These are phyloP conservation scores for Astreopora myriophthalma DNA, from an alignment of 64 coral and sea anemone genomes.

Conservation along the genomic window DNA sequence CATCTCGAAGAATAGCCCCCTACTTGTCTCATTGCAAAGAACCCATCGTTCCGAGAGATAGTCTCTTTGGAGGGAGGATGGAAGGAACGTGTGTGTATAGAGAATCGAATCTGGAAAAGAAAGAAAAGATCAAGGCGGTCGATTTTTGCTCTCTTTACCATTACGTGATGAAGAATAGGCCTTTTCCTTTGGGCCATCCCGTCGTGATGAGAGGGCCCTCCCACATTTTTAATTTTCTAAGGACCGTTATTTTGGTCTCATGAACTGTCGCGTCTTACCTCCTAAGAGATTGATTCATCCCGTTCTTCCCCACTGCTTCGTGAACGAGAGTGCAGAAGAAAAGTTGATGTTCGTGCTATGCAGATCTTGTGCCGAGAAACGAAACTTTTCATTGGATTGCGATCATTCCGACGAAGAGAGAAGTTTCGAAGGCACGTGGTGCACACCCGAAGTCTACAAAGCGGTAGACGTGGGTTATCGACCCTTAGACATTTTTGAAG, in stretches of 20 bases:
- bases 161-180: not conserved
- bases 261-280: not conserved
- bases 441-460: not conserved
- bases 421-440: not conserved
- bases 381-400: not conserved
- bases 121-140: not conserved
- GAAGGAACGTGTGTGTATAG: not conserved
- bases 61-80: not conserved
- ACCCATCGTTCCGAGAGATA: too few relatives aligned
- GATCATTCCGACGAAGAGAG: not conserved
- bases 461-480: not conserved
- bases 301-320: not conserved
- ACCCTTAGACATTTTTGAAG: not conserved
- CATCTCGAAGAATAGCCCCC: too few relatives aligned
- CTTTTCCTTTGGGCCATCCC: not conserved
- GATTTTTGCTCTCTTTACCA: not conserved
- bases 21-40: too few relatives aligned
- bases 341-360: not conserved
- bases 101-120: not conserved
- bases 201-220: not conserved
- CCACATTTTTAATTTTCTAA: not conserved
- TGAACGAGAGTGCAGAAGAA: too few relatives aligned
- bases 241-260: not conserved
- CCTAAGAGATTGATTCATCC: not conserved
- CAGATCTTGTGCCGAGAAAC: not conserved